Evolutionary conservation across 1,140 invertebrate species (phyloP).

Genomic region (Drosophila miranda): DNA sequence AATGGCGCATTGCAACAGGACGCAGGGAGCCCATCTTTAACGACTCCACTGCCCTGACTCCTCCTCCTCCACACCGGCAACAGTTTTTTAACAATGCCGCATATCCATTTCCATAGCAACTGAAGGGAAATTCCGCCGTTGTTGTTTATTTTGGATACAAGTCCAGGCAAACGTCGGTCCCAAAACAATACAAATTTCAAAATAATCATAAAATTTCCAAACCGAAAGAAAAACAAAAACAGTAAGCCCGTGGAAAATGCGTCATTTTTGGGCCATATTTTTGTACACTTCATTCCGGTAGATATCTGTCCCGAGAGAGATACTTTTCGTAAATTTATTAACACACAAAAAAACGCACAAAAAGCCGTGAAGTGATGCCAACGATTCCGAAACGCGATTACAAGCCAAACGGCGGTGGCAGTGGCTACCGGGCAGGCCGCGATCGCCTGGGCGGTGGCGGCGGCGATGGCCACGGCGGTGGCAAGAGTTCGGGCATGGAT

Average conservation of each 20-base stretch:
- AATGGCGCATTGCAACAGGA: slow-evolving; percentile 9
- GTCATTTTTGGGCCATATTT: slow-evolving; percentile 41
- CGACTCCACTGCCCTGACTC: no score
- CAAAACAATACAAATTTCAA: slow-evolving; percentile 12
- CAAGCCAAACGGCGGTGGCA: slow-evolving; percentile 27
- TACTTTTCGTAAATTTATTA: slow-evolving; percentile 38
- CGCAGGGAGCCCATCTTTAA: no score
- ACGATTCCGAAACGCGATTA: slow-evolving; percentile 69
- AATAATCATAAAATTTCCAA: not conserved
- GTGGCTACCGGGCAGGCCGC: no score
- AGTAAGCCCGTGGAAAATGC: slow-evolving; percentile 46
- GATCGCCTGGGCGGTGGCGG: no score
- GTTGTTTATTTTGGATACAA: slow-evolving; percentile 78
- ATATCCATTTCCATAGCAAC: slow-evolving; percentile 63
- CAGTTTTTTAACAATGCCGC: slow-evolving; percentile 68
- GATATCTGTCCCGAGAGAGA: slow-evolving; percentile 5
- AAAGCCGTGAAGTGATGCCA: slow-evolving; percentile 52
- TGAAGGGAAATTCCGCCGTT: slow-evolving; percentile 65
- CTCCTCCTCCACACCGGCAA: slow-evolving; percentile 47
- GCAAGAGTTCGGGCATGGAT: slow-evolving; percentile 49
- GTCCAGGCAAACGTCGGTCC: slow-evolving; percentile 22
- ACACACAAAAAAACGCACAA: slow-evolving; percentile 11
- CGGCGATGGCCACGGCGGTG: not conserved
- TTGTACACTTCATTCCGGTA: slow-evolving; percentile 52
- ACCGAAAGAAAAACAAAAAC: slow-evolving; percentile 1